Evolutionary conservation across 2,113 vertebrate species (phyloP).

Genomic region (Aspiorhynchus laticeps): DNA sequence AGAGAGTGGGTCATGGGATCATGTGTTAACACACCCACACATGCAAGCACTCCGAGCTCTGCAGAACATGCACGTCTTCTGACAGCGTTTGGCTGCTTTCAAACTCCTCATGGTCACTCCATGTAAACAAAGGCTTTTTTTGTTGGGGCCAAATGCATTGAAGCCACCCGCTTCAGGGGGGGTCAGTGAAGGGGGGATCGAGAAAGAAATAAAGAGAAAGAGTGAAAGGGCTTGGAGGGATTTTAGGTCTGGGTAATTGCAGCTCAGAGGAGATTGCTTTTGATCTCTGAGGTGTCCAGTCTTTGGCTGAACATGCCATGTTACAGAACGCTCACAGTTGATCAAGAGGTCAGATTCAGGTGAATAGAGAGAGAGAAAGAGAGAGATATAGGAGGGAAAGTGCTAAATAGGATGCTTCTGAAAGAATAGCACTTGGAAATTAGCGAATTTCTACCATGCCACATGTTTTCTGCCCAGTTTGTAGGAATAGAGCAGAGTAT

Average conservation of each 20-base stretch:
- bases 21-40: constrained; percentile 75
- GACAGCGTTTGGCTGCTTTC: constrained; percentile 70
- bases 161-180: constrained; percentile 71
- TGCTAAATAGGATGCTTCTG: not conserved
- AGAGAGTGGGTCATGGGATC: constrained; percentile 73
- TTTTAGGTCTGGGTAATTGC: constrained; percentile 78
- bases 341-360: constrained; percentile 48
- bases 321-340: constrained; percentile 70
- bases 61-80: constrained; percentile 74
- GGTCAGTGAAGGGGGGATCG: constrained; percentile 43
- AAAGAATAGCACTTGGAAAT: not conserved
- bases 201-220: constrained; percentile 54
- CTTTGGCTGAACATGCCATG: constrained; percentile 74
- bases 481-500: constrained; percentile 48
- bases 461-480: constrained; percentile 54
- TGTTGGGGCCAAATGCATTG: constrained; percentile 74
- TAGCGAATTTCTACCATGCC: constrained; percentile 24
- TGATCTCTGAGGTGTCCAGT: constrained; percentile 81
- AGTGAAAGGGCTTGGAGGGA: constrained; percentile 34
- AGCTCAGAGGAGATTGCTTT: constrained; percentile 79
- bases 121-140: constrained; percentile 78
- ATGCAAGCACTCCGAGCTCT: constrained; percentile 72
- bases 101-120: constrained; percentile 67
- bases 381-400: not conserved
- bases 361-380: not conserved